Conservation (phyloP, 2,797 vertebrate species). For the Gymnopithys bicolor region DNA sequence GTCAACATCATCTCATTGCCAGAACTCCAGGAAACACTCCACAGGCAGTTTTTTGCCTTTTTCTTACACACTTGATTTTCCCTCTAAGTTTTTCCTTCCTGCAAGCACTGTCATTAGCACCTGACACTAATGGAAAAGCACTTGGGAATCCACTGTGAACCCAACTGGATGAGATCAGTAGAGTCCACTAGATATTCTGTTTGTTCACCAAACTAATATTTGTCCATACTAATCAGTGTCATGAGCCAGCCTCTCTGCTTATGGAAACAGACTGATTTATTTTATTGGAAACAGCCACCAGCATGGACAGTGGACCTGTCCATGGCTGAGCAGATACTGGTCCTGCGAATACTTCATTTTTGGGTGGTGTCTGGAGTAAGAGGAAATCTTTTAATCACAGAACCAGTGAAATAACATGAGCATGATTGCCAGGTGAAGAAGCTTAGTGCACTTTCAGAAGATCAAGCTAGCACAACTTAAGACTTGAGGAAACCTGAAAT, state of each 20-base stretch:
- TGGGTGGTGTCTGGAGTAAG: neutral
- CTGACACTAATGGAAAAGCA: neutral
- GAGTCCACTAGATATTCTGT: neutral
- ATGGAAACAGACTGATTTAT: neutral
- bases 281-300: neutral
- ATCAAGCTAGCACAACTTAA: neutral
- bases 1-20: neutral
- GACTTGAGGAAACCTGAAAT: neutral
- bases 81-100: neutral
- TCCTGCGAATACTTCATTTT: neutral
- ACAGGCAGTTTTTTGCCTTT: neutral
- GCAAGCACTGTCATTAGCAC: neutral
- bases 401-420: neutral
- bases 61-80: neutral
- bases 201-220: neutral
- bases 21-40: neutral
- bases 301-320: fast-evolving
- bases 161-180: neutral
- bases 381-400: neutral
- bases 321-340: fast-evolving
- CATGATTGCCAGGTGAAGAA: neutral
- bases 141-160: neutral
- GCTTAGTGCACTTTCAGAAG: neutral
- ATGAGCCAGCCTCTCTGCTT: neutral
- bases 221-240: neutral